These are phyloP conservation scores for Holacanthella duospinosa DNA, from an alignment of 2,888 invertebrate species.

Conservation along the genomic window DNA sequence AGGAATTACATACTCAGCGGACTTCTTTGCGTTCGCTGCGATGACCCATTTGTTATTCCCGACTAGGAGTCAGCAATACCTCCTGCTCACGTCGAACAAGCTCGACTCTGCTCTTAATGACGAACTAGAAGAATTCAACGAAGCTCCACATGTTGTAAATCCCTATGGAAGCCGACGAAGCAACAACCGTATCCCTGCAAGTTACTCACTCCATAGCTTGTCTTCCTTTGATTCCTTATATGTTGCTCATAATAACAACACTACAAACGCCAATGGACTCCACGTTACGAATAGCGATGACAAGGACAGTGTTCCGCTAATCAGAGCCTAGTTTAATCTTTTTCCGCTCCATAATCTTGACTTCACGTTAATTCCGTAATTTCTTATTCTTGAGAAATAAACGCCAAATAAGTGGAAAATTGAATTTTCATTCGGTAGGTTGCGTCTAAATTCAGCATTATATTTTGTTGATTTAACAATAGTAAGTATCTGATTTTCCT, in stretches of 20 bases:
- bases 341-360: too few species aligned
- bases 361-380: too few species aligned
- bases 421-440: too few species aligned
- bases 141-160: conserved; percentile 68
- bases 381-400: too few species aligned
- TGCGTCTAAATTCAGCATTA: too few species aligned
- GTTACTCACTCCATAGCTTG: conserved; percentile 35
- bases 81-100: conserved; percentile 54
- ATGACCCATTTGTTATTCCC: conserved; percentile 96
- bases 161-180: conserved; percentile 28
- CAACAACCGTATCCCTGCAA: conserved; percentile 28
- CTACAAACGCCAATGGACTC: background rate
- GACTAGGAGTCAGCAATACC: conserved; percentile 81
- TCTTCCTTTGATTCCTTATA: conserved; percentile 34
- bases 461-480: too few species aligned
- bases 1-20: conserved; percentile 93
- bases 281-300: conserved; percentile 10
- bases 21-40: conserved; percentile 86
- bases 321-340: conserved; percentile 29
- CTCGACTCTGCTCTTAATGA: conserved; percentile 50
- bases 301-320: conserved; percentile 34
- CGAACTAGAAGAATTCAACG: conserved; percentile 81
- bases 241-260: conserved; percentile 25
- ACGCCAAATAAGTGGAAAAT: too few species aligned
- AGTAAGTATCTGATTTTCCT: too few species aligned